Percentiles rank a stretch among this genome's conserved stretches.
These are phyloP conservation scores for Tachina lurida DNA, from an alignment of 2,888 invertebrate genomes.

Conservation along the genomic window DNA sequence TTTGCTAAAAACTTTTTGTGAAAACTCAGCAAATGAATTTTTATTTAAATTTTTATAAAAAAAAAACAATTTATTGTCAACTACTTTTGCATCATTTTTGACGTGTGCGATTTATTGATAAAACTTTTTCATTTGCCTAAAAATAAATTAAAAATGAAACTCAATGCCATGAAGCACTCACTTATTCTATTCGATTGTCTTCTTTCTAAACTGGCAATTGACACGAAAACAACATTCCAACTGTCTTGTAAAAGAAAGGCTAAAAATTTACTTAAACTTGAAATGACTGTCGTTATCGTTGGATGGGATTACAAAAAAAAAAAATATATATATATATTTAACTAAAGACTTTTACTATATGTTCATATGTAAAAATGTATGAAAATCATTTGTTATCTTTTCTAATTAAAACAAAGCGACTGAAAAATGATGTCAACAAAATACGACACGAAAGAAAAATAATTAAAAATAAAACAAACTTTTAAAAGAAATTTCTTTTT, in stretches of 20 bases:
- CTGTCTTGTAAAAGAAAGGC: constrained; percentile 25
- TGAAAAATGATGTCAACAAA: background rate
- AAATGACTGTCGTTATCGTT: constrained; percentile 3
- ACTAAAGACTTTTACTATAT: no score
- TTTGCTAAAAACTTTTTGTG: background rate
- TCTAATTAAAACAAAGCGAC: constrained; percentile 33
- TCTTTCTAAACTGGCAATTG: constrained; percentile 30
- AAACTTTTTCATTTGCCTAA: constrained; percentile 43
- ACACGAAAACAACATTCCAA: constrained; percentile 44
- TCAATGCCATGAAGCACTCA: constrained; percentile 47
- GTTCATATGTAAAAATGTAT: background rate
- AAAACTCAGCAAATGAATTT: background rate
- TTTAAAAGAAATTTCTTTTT: background rate
- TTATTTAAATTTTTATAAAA: background rate
- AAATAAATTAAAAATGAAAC: constrained; percentile 9
- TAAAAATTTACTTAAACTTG: constrained; percentile 28
- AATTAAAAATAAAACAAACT: background rate
- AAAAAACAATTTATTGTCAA: background rate
- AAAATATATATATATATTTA: background rate
- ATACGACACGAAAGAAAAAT: background rate
- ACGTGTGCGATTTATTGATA: constrained; percentile 47
- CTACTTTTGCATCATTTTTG: background rate
- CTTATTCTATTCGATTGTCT: constrained; percentile 2
- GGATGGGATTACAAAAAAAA: background rate
- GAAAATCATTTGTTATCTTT: constrained; percentile 33